Evolutionary conservation across 1,140 invertebrate species (phyloP).

Genomic region (Solen grandis): DNA sequence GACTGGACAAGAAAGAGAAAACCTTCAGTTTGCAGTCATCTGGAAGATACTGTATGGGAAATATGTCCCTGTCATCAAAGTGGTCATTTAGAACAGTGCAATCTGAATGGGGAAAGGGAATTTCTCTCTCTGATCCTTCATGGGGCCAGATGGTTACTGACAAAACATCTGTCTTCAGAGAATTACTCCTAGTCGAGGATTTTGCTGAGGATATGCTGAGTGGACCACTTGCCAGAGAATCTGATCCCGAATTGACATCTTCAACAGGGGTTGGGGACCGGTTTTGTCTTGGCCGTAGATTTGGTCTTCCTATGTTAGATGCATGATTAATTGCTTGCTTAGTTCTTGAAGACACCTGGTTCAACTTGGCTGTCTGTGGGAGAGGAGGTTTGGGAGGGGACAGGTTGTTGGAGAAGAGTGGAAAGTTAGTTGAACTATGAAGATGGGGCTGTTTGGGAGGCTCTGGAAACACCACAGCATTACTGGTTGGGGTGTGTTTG

Average conservation of each 20-base stretch:
- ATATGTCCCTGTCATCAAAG: constrained; percentile 40
- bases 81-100: too few relatives aligned
- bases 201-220: not conserved
- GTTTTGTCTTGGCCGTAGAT: not conserved
- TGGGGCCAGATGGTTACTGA: not conserved
- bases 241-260: not conserved
- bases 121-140: not conserved
- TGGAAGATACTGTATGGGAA: constrained; percentile 75
- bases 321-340: constrained; percentile 26
- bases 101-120: too few relatives aligned
- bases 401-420: constrained; percentile 59
- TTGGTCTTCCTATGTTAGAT: constrained; percentile 1
- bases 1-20: constrained; percentile 71
- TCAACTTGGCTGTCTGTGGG: not conserved
- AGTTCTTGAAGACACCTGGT: constrained; percentile 2
- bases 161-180: not conserved
- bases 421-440: constrained; percentile 51
- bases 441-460: constrained; percentile 18
- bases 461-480: constrained; percentile 36
- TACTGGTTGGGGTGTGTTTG: constrained; percentile 27
- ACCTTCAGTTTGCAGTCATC: constrained; percentile 74
- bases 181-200: not conserved
- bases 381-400: constrained; percentile 29
- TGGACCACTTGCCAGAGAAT: not conserved
- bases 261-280: constrained; percentile 49